A percentile compares a stretch with the other conserved stretches of the same genome.
phyloP scores from a whole-genome alignment of 1,140 invertebrate species.

The Vanessa tameamea region DNA sequence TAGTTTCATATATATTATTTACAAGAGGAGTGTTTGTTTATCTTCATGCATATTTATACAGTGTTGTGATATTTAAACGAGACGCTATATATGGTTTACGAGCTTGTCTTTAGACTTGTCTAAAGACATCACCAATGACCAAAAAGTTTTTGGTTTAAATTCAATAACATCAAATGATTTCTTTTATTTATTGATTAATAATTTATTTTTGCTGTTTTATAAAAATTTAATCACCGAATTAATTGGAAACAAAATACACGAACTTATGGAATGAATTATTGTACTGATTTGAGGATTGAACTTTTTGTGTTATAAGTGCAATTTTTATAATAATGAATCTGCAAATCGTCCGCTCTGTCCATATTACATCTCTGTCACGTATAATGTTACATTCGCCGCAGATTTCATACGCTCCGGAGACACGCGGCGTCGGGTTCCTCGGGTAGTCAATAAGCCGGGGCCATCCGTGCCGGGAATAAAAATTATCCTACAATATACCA shows the following conservation, averaged over 20 bases:
- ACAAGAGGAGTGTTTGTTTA: not conserved
- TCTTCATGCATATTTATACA: no score
- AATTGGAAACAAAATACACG: no score
- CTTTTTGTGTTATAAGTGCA: no score
- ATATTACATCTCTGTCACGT: constrained; percentile 44
- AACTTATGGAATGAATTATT: no score
- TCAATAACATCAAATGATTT: not conserved
- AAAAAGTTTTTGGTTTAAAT: not conserved
- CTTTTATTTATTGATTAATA: no score
- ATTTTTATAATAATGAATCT: not conserved
- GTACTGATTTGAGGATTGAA: no score
- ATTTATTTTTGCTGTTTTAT: no score
- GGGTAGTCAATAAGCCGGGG: constrained; percentile 55
- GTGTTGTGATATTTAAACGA: no score
- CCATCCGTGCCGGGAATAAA: constrained; percentile 41
- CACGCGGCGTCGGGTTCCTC: constrained; percentile 50
- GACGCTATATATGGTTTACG: no score
- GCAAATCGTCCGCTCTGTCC: constrained; percentile 28
- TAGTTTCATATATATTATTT: not conserved
- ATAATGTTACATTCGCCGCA: constrained; percentile 58
- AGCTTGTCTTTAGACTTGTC: no score
- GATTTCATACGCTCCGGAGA: constrained; percentile 59
- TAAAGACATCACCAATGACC: no score
- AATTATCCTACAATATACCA: constrained; percentile 27
- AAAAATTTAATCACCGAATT: no score